Evolutionary conservation across 2,888 invertebrate genomes (phyloP).

Genomic region (Aphelenchoides bicaudatus): DNA sequence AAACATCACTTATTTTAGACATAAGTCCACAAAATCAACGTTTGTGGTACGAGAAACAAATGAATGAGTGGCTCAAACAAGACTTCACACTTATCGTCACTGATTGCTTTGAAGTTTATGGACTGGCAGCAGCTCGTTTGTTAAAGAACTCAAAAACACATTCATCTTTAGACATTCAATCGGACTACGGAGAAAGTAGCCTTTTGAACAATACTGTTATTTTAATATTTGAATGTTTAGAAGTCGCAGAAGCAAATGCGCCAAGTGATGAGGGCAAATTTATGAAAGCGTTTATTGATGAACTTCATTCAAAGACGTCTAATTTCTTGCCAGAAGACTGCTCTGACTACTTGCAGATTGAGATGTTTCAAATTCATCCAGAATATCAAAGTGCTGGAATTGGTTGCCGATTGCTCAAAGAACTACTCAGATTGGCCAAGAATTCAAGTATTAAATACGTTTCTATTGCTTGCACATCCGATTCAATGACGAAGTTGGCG

Average conservation of each 20-base stretch:
- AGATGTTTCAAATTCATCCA: neutral
- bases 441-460: neutral
- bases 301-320: conserved; percentile 4
- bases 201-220: neutral
- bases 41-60: neutral
- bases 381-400: conserved; percentile 4
- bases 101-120: conserved; percentile 8
- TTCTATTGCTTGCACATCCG: neutral
- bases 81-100: neutral
- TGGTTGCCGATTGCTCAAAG: neutral
- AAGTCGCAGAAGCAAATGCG: neutral
- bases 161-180: neutral
- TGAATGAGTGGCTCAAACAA: neutral
- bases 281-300: conserved; percentile 5
- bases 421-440: neutral
- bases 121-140: neutral
- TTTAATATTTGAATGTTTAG: neutral
- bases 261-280: neutral
- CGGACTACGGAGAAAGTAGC: conserved; percentile 7
- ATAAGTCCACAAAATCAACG: neutral
- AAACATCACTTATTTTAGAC: no score
- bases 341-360: neutral
- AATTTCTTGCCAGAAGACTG: conserved; percentile 8
- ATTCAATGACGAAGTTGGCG: neutral
- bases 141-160: neutral